These are phyloP conservation scores for Brachystomella parvula DNA, from an alignment of 1,140 invertebrate species.

Conservation along the genomic window DNA sequence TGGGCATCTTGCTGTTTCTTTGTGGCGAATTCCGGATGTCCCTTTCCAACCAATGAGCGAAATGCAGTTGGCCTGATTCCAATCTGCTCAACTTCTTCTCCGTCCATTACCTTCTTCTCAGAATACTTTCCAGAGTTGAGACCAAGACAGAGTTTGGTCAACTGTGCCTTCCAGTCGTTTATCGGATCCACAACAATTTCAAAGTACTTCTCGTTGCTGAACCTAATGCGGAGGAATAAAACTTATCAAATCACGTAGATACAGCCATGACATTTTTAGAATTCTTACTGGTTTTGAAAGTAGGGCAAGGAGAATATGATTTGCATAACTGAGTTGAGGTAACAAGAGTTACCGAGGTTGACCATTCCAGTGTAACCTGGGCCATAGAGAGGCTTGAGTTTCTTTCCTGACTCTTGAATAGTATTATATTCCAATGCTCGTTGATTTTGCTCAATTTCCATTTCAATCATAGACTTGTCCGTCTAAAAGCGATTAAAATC, in stretches of 20 bases:
- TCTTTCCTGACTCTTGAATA: conserved; percentile 78
- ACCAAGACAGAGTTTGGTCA: conserved; percentile 83
- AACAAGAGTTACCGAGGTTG: conserved; percentile 94
- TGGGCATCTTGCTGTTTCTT: conserved; percentile 94
- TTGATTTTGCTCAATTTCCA: conserved; percentile 94
- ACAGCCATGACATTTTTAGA: not conserved
- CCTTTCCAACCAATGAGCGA: conserved; percentile 78
- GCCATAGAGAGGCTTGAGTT: conserved; percentile 78
- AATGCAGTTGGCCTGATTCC: conserved; percentile 91
- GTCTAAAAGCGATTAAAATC: conserved; percentile 52
- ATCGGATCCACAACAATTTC: conserved; percentile 60
- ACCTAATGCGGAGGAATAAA: conserved; percentile 51
- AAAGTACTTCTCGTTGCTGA: conserved; percentile 62
- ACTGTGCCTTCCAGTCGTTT: conserved; percentile 86
- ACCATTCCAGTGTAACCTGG: conserved; percentile 86
- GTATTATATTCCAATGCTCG: conserved; percentile 86
- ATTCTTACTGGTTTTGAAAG: conserved; percentile 61
- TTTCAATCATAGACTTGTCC: conserved; percentile 97
- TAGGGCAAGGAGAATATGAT: conserved; percentile 82
- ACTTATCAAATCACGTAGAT: conserved; percentile 21
- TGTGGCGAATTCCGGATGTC: conserved; percentile 88
- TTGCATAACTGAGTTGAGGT: conserved; percentile 91
- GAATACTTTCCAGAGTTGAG: conserved; percentile 87
- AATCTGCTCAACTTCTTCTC: conserved; percentile 47
- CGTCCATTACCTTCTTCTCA: conserved; percentile 40